These are phyloP conservation scores for Drosophila kambysellisi DNA, from an alignment of 2,888 invertebrate genomes.

Conservation along the genomic window DNA sequence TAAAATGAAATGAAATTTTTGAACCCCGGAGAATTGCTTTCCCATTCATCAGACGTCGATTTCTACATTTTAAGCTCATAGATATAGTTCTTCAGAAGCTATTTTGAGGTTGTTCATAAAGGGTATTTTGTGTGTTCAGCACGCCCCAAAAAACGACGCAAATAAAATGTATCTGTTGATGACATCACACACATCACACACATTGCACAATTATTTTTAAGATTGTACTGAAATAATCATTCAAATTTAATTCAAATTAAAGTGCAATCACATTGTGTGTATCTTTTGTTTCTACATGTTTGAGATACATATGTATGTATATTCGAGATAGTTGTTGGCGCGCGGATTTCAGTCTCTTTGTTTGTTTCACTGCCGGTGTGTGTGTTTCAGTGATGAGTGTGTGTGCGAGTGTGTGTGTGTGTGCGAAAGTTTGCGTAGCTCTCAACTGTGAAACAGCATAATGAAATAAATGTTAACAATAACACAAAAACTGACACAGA, in stretches of 20 bases:
- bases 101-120: background rate
- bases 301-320: constrained; percentile 1
- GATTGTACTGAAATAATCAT: constrained; percentile 36
- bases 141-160: background rate
- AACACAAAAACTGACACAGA: constrained; percentile 54
- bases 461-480: constrained; percentile 78
- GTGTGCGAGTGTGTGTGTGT: constrained; percentile 22
- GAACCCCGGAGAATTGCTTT: background rate
- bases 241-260: constrained; percentile 49
- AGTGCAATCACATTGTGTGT: constrained; percentile 49
- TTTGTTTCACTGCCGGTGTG: constrained; percentile 28
- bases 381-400: constrained; percentile 4
- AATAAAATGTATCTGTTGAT: constrained; percentile 13
- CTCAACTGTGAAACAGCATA: constrained; percentile 55
- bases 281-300: constrained; percentile 17
- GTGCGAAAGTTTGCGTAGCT: constrained; percentile 61
- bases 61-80: background rate
- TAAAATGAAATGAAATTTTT: background rate
- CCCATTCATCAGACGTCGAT: background rate
- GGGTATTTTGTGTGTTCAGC: constrained; percentile 15
- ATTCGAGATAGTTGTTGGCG: constrained; percentile 40
- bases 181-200: constrained; percentile 53
- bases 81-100: background rate
- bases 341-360: constrained; percentile 41
- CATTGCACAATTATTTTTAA: constrained; percentile 48